Base-by-base conservation (phyloP, 2,113 vertebrate genomes). In the Anoplopoma fimbria region DNA sequence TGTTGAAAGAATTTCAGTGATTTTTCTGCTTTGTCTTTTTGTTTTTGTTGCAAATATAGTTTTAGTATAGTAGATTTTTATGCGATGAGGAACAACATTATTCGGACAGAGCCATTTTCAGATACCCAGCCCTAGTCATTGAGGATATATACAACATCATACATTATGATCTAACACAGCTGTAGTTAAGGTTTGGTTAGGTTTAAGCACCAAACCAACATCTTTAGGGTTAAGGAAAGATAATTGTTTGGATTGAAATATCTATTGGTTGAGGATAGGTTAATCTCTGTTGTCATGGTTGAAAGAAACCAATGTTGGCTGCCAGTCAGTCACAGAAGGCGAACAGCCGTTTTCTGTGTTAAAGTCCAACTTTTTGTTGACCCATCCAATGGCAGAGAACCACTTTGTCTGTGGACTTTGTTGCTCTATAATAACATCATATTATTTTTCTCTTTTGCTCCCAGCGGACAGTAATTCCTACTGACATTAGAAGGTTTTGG, bases 391-490 rank as follows among this genome's bases (percentile, higher is more conserved):
- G 9, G 9, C 12, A 13, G 40, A 12, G 3, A 34, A 34, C 15
- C 23, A 15, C 14, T 29, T 29, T 29, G 15, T 72, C 15, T 57
- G 31, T 57, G 49, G 49, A 40, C 9, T 29, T 29, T 72, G 15
- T 55, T 27, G 23, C 33, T 40, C 3, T 40, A 3, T 42, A 60
- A 29, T 2, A 31, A 68, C 27, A 1, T 60, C 10, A 42, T 51
- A 57, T 38, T 17, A 40, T 77, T 87, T n/a, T 76, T 13, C 38
- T 45, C 13, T 27, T 47, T n/a, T 33, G 19, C 31, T n/a, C 55
- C 27, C 13, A 7, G 12, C 25, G 23, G 57, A 55, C 23, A 80
- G 62, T 34, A 7, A 61, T 67, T 62, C 23, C 33, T 69, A 36
- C 2, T 6, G 31, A 61, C 60, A n/a, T 77, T 17, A 29, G 2